Percentiles rank a stretch among this genome's conserved stretches.
Conservation (phyloP, 2,797 vertebrate genomes). For the Coreius guichenoti region DNA sequence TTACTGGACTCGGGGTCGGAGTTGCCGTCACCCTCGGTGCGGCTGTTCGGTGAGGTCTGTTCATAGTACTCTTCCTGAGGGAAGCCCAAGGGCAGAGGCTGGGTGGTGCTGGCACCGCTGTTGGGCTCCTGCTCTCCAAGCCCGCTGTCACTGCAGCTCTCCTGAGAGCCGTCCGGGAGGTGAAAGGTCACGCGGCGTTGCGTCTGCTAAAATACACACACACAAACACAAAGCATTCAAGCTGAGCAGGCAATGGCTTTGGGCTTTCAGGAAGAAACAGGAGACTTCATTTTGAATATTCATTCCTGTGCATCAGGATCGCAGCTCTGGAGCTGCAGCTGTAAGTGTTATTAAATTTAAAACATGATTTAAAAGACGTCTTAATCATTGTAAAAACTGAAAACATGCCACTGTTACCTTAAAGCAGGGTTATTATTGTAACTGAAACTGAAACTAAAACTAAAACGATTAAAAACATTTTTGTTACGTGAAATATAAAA, state of each 20-base stretch:
- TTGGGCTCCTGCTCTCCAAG: conserved; percentile 87
- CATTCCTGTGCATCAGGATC: background rate
- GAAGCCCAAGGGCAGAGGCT: conserved; percentile 90
- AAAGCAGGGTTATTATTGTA: background rate
- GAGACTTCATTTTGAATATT: conserved; percentile 6
- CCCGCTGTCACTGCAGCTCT: conserved; percentile 92
- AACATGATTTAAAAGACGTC: background rate
- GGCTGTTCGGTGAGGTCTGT: conserved; percentile 91
- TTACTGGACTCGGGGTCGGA: conserved; percentile 98
- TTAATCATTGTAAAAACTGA: background rate
- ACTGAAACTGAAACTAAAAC: background rate
- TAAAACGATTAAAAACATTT: background rate
- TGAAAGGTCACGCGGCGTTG: conserved; percentile 97
- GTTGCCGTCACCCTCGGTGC: conserved; percentile 97
- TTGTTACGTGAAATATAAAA: background rate
- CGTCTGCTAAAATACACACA: conserved; percentile 77
- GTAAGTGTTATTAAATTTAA: background rate
- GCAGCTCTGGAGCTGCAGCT: background rate
- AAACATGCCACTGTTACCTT: background rate
- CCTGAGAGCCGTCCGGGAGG: conserved; percentile 95
- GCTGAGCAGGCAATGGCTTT: conserved; percentile 21
- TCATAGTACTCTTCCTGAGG: conserved; percentile 93
- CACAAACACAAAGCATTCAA: conserved; percentile 54
- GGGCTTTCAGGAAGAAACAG: conserved; percentile 1
- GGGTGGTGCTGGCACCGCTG: conserved; percentile 80